Evolutionary conservation across 2,888 invertebrate species (phyloP), one percentile per base, ranked within the genome.

Genomic region (Carpatolechia fugitivella): DNA sequence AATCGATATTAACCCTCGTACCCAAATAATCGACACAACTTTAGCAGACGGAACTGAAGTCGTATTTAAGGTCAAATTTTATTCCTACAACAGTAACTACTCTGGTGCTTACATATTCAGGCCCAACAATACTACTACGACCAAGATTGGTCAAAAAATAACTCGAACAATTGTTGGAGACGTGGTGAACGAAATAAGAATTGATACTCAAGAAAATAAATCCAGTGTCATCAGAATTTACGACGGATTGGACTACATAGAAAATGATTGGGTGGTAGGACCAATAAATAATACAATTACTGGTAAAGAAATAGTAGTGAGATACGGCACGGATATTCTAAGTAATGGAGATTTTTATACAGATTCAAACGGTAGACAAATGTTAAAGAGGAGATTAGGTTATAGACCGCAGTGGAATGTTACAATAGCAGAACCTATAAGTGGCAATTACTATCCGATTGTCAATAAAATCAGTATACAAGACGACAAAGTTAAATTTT

Each of bases 381-480:
- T 95, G 78, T 68, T 98, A 18, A 92, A 93, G 68, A 89, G 98
- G 29, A 90, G 91, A 7, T 76, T 93, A 24, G 91, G 95, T 70
- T 85, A 91, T 56, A 86, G 98, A 11, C 94, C 95, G 0, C 94
- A 96, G 0, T 99, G 95, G 93, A 89, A 92, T 13, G 58, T 94
- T 0, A 87, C 92, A 0, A 68, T 96, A 10, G 82, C 89, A 0
- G 98, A 99, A 76, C 92, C 92, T 0, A 82, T 97, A 0, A 90
- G 97, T 0, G 96, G 88, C 0, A 99, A 99, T 77, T 99, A 99
- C 76, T 99, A 98, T 76, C 99, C 99, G 0, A 91, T 99, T 0
- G 97, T 96, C 0, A 94, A 96, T 11, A 93, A 95, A 67, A 97
- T 98, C 31, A 91, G 90, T 13, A 83, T 97, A 1, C 85, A 93